Base-by-base conservation (phyloP, 2,113 vertebrate genomes). In the Catagonus wagneri region DNA sequence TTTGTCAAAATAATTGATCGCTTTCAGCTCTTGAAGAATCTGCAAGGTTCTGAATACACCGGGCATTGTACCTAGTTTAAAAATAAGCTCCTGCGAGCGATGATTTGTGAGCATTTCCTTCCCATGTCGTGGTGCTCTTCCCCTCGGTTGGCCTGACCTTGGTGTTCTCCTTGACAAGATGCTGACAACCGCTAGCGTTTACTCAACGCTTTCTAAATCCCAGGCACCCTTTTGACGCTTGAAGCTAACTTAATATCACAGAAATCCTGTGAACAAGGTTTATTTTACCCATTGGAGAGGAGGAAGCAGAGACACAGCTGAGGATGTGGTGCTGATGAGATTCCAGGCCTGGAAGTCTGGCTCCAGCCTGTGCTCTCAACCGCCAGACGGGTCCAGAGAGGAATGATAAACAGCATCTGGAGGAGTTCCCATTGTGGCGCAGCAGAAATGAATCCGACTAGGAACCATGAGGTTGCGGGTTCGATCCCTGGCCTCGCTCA, bases 1-100 rank as follows among this genome's bases (percentile, higher is more conserved):
- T 94, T 88, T 94, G 39, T 95, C 76, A 93, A 94, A 87, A 75
- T 87, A 56, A 81, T 97, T 92, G 61, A 15, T 89, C 83, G 74
- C 96, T 95, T 90, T 92, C 93, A 95, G n/a, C 17, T 78, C 56
- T 65, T 75, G 23, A 71, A 60, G 66, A 92, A 23, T 81, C 54
- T 84, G 6, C 29, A 56, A 80, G 17, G 27, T 92, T 79, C 39
- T 79, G 87, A 66, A 66, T 78, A 52, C 87, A 86, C 63, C 79
- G 36, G 69, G 32, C 68, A 27, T 36, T 34, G 34, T 60, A 15
- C 65, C 29, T 88, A 1, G 95, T 89, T 92, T 91, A 39, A 87
- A 94, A 96, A 72, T 68, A 39, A 60, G 93, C 34, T 58, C 39
- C 16, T 85, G 36, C 32, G 66, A 74, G 58, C 17, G 58, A 65